Conservation (phyloP, 1,140 invertebrate species). For the Drosophila seguyi region DNA sequence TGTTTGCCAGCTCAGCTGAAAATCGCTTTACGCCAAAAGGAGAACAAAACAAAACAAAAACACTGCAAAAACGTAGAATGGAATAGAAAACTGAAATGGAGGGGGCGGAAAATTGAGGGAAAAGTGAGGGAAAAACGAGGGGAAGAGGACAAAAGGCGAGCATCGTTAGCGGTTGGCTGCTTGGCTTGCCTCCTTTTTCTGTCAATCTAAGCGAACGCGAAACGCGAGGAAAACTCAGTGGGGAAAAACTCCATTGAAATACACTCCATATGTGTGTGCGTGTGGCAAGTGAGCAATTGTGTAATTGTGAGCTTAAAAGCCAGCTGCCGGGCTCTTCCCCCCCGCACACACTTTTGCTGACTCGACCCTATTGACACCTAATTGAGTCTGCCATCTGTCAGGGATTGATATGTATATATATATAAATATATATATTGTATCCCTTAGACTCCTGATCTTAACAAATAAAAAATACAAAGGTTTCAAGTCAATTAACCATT, state of each 20-base stretch:
- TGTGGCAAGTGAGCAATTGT: constrained; percentile 55
- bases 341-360: too few relatives aligned
- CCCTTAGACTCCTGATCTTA: not conserved
- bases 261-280: not conserved
- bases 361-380: constrained; percentile 62
- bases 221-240: not conserved
- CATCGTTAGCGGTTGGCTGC: constrained; percentile 53
- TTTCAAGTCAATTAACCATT: too few relatives aligned
- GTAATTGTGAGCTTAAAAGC: constrained; percentile 60
- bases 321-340: constrained; percentile 4
- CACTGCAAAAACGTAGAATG: not conserved
- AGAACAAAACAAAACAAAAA: constrained; percentile 12
- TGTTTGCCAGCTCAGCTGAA: constrained; percentile 61
- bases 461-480: too few relatives aligned
- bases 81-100: constrained; percentile 11
- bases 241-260: constrained; percentile 10
- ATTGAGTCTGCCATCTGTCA: constrained; percentile 49
- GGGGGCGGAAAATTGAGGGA: not conserved
- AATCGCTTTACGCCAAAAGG: constrained; percentile 47
- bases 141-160: constrained; percentile 49
- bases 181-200: constrained; percentile 19
- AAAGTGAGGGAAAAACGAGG: constrained; percentile 21
- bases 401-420: not conserved
- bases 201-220: constrained; percentile 13
- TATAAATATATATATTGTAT: not conserved